A percentile compares a stretch with the other conserved stretches of the same genome.
These are phyloP conservation scores for Pristionchus arcanus DNA, from an alignment of 2,888 invertebrate species.

Conservation along the genomic window DNA sequence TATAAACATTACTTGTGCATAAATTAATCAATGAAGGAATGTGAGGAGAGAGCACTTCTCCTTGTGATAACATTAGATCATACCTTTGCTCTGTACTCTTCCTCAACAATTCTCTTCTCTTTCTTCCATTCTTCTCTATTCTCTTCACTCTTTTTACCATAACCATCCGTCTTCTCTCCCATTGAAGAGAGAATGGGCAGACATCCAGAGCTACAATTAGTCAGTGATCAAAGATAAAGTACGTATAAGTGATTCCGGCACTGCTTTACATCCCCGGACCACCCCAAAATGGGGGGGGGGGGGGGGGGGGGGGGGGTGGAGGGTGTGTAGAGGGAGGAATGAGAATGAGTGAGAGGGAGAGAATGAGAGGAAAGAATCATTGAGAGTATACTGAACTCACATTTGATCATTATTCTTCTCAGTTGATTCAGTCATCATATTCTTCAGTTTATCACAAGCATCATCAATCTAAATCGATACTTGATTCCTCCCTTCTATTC, in stretches of 20 bases:
- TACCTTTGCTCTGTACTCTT: neutral
- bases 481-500: neutral
- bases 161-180: neutral
- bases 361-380: too few relatives aligned
- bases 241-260: neutral
- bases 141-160: neutral
- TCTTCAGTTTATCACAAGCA: neutral
- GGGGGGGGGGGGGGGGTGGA: too few relatives aligned
- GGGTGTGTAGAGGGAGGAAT: too few relatives aligned
- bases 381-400: neutral
- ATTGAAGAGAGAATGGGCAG: neutral
- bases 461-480: neutral
- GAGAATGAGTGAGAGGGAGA: too few relatives aligned
- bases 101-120: neutral
- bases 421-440: neutral
- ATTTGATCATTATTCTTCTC: constrained; percentile 10
- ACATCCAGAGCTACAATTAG: neutral
- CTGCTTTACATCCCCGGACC: too few relatives aligned
- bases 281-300: too few relatives aligned
- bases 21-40: too few relatives aligned
- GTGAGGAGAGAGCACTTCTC: too few relatives aligned
- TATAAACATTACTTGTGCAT: too few relatives aligned
- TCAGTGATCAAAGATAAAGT: too few relatives aligned
- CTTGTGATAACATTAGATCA: neutral
- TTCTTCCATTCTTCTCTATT: constrained; percentile 7